Percentiles rank a stretch among this genome's conserved stretches.
phyloP scores from a whole-genome alignment of 1,140 invertebrate species.

The Druon quercuslanigerum region DNA sequence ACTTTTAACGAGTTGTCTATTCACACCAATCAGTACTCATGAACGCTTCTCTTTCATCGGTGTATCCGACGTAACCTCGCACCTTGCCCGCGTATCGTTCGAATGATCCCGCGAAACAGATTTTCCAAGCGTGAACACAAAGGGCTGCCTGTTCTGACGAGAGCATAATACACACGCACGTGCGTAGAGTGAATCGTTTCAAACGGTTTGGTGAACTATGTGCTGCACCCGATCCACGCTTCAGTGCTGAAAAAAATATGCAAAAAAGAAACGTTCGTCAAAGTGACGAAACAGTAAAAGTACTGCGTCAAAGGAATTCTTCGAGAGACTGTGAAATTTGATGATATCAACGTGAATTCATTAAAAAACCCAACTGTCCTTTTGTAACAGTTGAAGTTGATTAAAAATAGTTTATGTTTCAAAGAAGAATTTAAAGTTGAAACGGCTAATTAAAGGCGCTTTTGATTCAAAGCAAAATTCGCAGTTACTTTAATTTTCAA shows the following conservation, averaged over 20 bases:
- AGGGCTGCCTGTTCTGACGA: constrained; percentile 28
- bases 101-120: constrained; percentile 33
- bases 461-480: no score
- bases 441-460: no score
- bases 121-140: constrained; percentile 32
- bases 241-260: background rate
- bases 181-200: constrained; percentile 21
- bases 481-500: no score
- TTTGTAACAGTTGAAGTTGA: no score
- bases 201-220: constrained; percentile 27
- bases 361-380: background rate
- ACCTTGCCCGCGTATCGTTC: constrained; percentile 20
- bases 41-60: constrained; percentile 32
- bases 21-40: constrained; percentile 30
- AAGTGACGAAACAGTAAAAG: constrained; percentile 27
- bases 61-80: constrained; percentile 25
- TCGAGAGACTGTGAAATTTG: constrained; percentile 12
- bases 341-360: constrained; percentile 6
- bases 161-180: constrained; percentile 26
- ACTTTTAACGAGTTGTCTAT: constrained; percentile 24
- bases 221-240: constrained; percentile 1
- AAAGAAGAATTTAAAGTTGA: no score
- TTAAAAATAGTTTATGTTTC: no score
- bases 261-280: constrained; percentile 8
- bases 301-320: constrained; percentile 28